These are phyloP conservation scores for Ascaphus truei DNA, from an alignment of 2,113 vertebrate genomes.

Conservation along the genomic window DNA sequence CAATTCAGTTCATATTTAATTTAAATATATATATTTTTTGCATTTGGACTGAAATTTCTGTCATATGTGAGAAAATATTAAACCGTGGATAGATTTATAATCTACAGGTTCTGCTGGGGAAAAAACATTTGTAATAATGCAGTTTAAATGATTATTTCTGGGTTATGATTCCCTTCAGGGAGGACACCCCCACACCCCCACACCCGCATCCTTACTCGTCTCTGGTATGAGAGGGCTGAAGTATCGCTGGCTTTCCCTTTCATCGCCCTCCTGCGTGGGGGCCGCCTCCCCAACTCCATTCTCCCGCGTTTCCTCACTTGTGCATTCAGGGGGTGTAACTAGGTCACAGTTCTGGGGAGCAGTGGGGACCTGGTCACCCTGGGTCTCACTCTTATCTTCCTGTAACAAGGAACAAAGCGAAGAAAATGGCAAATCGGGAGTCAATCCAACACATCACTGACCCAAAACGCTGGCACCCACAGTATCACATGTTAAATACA, in stretches of 20 bases:
- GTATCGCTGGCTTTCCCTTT: slow-evolving; percentile 73
- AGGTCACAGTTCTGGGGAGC: slow-evolving; percentile 60
- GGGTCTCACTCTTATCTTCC: slow-evolving; percentile 72
- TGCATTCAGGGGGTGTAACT: slow-evolving; percentile 49
- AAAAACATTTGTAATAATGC: no score
- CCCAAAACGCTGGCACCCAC: no score
- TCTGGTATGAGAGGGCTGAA: slow-evolving; percentile 88
- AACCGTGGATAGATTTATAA: no score
- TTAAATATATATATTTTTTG: no score
- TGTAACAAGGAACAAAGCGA: background rate
- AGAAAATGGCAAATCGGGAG: no score
- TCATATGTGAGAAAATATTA: no score
- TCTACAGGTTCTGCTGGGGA: no score
- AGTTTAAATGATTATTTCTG: no score
- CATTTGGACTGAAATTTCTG: no score
- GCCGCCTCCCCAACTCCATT: slow-evolving; percentile 70
- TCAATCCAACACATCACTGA: no score
- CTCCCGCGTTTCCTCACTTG: slow-evolving; percentile 57
- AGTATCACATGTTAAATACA: no score
- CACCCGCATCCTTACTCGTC: slow-evolving; percentile 81
- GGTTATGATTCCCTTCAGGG: background rate
- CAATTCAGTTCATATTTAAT: no score
- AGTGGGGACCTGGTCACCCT: slow-evolving; percentile 57
- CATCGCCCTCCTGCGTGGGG: slow-evolving; percentile 62
- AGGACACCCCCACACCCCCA: background rate